Conservation (phyloP, 2,113 vertebrate species). For the Chamaea fasciata region DNA sequence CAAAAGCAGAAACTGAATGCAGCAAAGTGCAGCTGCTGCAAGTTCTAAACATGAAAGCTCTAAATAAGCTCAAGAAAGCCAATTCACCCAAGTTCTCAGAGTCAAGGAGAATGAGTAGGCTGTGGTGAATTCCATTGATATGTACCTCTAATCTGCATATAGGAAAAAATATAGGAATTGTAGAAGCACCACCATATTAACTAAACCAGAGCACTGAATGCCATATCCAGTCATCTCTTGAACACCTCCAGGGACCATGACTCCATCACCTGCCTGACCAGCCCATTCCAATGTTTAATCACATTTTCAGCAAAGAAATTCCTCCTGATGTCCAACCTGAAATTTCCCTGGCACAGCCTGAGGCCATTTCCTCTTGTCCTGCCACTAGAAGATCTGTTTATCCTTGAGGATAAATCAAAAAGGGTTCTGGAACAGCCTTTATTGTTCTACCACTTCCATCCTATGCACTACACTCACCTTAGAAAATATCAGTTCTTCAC, state of each 20-base stretch:
- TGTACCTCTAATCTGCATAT: neutral
- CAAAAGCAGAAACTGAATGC: neutral
- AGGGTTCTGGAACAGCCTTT: neutral
- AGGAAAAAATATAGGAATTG: rapidly evolving
- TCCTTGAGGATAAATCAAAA: neutral
- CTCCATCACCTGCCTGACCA: neutral
- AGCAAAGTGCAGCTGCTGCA: neutral
- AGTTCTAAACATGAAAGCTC: neutral
- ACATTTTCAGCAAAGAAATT: neutral
- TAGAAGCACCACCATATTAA: neutral
- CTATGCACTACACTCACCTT: neutral
- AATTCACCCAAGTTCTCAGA: neutral
- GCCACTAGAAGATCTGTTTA: neutral
- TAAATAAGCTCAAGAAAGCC: neutral
- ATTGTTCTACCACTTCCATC: neutral
- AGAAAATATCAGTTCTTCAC: neutral
- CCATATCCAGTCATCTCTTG: neutral
- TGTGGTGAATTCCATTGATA: neutral
- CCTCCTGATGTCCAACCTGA: neutral
- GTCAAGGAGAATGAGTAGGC: neutral
- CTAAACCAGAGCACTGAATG: neutral
- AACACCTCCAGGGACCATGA: neutral
- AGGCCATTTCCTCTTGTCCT: neutral
- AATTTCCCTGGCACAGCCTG: neutral
- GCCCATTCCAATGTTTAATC: neutral